Conservation (phyloP, 2,888 invertebrate species). For the Apocheima hispidaria region DNA sequence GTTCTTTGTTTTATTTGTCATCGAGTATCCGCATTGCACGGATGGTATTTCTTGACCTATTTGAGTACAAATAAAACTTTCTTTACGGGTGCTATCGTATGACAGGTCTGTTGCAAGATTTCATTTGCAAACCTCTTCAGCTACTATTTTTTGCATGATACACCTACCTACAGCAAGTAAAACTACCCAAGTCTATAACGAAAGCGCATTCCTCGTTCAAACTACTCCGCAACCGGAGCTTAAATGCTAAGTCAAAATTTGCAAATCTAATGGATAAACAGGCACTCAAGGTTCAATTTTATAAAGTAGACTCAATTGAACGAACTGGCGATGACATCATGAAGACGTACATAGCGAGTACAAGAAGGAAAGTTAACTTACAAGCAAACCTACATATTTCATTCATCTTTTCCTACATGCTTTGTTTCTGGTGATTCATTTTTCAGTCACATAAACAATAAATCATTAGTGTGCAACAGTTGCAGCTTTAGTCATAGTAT, state of each 20-base stretch:
- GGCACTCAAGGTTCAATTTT: slow-evolving; percentile 43
- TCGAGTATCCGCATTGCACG: slow-evolving; percentile 23
- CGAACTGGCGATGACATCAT: slow-evolving; percentile 62
- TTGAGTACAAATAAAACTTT: slow-evolving; percentile 33
- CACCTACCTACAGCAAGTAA: neutral
- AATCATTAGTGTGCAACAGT: slow-evolving; percentile 4
- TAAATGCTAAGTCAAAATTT: slow-evolving; percentile 36
- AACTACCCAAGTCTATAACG: neutral
- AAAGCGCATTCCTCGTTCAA: neutral
- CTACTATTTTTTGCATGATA: slow-evolving; percentile 13
- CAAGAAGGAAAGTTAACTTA: slow-evolving; percentile 28
- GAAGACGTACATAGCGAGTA: slow-evolving; percentile 38
- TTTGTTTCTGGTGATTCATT: slow-evolving; percentile 21
- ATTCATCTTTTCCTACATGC: slow-evolving; percentile 11
- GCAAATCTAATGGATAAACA: slow-evolving; percentile 23
- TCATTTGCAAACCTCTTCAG: slow-evolving; percentile 12
- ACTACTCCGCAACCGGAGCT: neutral
- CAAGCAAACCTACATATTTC: slow-evolving; percentile 22
- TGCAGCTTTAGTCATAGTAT: slow-evolving; percentile 2
- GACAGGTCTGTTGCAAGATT: slow-evolving; percentile 28
- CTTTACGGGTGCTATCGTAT: slow-evolving; percentile 19
- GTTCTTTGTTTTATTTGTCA: slow-evolving; percentile 58
- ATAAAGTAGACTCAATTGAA: slow-evolving; percentile 53
- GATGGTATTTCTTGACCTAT: slow-evolving; percentile 32
- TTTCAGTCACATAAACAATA: neutral